A percentile compares a stretch with the other conserved stretches of the same genome.
These are phyloP conservation scores for Pyrocephalus nanus DNA, from an alignment of 2,797 vertebrate genomes.

Conservation along the genomic window DNA sequence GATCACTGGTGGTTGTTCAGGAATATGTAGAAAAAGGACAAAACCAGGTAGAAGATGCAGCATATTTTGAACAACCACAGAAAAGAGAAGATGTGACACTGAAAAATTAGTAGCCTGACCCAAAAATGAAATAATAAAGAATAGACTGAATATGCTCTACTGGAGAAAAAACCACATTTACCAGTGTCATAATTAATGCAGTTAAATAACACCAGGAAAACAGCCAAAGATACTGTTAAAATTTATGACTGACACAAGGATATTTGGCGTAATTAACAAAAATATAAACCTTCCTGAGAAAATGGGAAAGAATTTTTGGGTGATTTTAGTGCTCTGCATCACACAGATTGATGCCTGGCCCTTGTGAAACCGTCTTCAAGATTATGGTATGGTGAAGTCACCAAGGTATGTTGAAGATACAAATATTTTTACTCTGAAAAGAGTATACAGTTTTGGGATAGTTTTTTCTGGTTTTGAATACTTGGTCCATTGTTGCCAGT, in stretches of 20 bases:
- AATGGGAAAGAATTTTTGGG: not conserved
- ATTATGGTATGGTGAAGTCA: accelerated
- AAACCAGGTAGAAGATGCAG: not conserved
- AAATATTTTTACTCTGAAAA: not conserved
- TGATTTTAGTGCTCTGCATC: not conserved
- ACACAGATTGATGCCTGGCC: not conserved
- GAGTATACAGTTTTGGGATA: not conserved
- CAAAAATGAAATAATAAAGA: not conserved
- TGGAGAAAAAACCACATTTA: not conserved
- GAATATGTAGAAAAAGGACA: not conserved
- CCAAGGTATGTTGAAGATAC: not conserved
- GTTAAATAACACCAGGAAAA: not conserved
- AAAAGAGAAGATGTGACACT: not conserved
- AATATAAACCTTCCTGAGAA: not conserved
- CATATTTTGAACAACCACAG: not conserved
- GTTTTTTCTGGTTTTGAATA: not conserved
- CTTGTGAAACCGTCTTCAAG: not conserved
- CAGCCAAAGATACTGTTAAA: not conserved
- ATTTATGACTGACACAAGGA: not conserved
- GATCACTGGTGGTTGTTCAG: not conserved
- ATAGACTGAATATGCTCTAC: not conserved
- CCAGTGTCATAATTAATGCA: not conserved
- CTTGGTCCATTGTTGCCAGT: accelerated
- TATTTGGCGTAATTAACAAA: not conserved
- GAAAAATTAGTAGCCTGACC: not conserved